Base-by-base conservation (phyloP, 2,888 invertebrate species). In the Allacma fusca region DNA sequence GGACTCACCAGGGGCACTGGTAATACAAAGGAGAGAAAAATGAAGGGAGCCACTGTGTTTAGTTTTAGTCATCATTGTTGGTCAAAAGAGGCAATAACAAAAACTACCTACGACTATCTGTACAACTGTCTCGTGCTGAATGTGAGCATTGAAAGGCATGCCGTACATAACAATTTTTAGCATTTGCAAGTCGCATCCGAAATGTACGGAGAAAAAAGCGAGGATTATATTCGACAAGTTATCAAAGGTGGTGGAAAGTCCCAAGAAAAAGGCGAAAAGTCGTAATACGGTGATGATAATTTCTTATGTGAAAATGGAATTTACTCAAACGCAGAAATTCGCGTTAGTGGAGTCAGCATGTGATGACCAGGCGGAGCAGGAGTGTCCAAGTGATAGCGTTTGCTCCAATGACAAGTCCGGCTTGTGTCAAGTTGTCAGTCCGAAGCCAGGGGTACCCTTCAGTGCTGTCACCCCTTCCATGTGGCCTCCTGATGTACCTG, bases 401-500 rank as follows among this genome's bases (percentile, higher is more conserved):
- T 57, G 57, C 21, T 57, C 26, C 21, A 40, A 34, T 29, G 77
- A 77, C 12, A 77, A 79, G 68, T 79, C 79, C 23, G 84, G 84
- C n/a, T 73, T 84, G 28, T 83, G 81, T 75, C 82, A 81, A 76
- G 77, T 81, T 1, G 74, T 82, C 4, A 81, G 80, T 28, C 84
- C 83, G 2, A 84, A 83, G 69, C 81, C 84, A 23, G 83, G 83
- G 1, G 82, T 84, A 2, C 80, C 83, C 1, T 81, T 81, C 64
- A 97, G 96, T 34, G 97, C 96, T 0, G 90, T 98, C 19, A 97
- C 95, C 0, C 91, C 97, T 1, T 97, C 96, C 79, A 97, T 98
- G 96, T 96, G 97, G 91, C 97, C 97, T 0, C 96, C 97, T 87
- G 95, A 97, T 86, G 92, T 97, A 90, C 91, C 91, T 12, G 91